Evolutionary conservation across 1,140 invertebrate genomes (phyloP), one percentile per base, ranked within the genome.

Genomic region (Cheumatopsyche charites): DNA sequence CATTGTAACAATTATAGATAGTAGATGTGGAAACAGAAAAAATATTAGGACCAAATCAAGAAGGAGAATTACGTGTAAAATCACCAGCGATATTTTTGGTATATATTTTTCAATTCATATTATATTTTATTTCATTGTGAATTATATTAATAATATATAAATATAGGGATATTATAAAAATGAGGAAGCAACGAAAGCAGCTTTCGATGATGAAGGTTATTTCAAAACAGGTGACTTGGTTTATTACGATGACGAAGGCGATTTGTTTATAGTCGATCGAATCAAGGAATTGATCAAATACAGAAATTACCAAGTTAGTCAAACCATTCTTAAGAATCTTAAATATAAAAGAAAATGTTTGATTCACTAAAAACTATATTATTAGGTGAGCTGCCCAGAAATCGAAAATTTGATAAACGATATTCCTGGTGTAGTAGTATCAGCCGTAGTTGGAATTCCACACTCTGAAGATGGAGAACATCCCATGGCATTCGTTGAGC

Each of bases 221-320:
- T 84, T 92, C 19, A 88, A 90, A 78, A 92, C 92, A 29, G 91
- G 91, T 58, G 91, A 93, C 78, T 79, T 92, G 13, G 89, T 87
- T 12, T 90, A 89, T 77, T 87, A 87, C 76, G 90, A 92, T 75
- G 80, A 87, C 62, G 82, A 90, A 13, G 86, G 83, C 41, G 85
- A 85, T 73, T 85, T 88, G 68, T 90, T 80, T 75, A 86, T 92
- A 75, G 84, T 89, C 9, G 91, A 92, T 77, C 80, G 91, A 61
- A 78, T 91, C 4, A 93, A 92, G 78, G 86, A 91, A 74, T 80
- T 92, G 15, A 87, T 92, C 29, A 92, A 92, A 79, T 90, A 89
- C 77, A 89, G 88, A 79, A 88, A 86, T 62, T 84, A 86, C 75
- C 90, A 92, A 81, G 90, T 90, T 80, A 63, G 41, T 58, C 11